phyloP scores from a whole-genome alignment of 2,113 vertebrate genomes.

The Gasterosteus nipponicus region DNA sequence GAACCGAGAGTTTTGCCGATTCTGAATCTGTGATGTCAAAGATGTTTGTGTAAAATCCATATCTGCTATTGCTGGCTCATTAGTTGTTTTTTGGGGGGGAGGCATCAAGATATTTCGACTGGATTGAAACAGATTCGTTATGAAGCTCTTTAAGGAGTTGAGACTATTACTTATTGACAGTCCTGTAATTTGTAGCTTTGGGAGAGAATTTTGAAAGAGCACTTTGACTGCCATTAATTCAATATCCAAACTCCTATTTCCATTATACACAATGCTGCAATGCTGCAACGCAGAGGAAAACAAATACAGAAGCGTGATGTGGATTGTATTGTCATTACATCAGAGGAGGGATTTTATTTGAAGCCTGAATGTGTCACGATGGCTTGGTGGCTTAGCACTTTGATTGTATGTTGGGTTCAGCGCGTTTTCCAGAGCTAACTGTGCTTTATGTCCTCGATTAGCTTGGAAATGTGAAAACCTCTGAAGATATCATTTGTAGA shows the following conservation, averaged over 20 bases:
- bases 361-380: constrained; percentile 59
- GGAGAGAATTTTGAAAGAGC: constrained; percentile 1
- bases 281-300: constrained; percentile 28
- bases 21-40: constrained; percentile 34
- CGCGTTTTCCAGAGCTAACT: constrained; percentile 53
- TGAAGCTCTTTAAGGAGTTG: constrained; percentile 27
- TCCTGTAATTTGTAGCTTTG: constrained; percentile 26
- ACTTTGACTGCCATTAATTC: constrained; percentile 30
- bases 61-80: constrained; percentile 26
- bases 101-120: constrained; percentile 4
- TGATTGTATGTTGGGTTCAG: constrained; percentile 60
- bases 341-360: constrained; percentile 41
- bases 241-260: constrained; percentile 36
- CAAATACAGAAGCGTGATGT: constrained; percentile 16
- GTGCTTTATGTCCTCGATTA: constrained; percentile 48
- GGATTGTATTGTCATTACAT: constrained; percentile 55
- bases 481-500: constrained; percentile 51
- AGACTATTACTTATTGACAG: constrained; percentile 26
- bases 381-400: constrained; percentile 53
- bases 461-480: constrained; percentile 46
- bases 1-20: not conserved
- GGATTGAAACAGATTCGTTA: constrained; percentile 25
- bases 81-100: not conserved
- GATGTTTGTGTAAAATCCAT: constrained; percentile 37
- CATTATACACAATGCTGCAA: constrained; percentile 56